phyloP scores from a whole-genome alignment of 2,797 vertebrate species.

The Chelon auratus region DNA sequence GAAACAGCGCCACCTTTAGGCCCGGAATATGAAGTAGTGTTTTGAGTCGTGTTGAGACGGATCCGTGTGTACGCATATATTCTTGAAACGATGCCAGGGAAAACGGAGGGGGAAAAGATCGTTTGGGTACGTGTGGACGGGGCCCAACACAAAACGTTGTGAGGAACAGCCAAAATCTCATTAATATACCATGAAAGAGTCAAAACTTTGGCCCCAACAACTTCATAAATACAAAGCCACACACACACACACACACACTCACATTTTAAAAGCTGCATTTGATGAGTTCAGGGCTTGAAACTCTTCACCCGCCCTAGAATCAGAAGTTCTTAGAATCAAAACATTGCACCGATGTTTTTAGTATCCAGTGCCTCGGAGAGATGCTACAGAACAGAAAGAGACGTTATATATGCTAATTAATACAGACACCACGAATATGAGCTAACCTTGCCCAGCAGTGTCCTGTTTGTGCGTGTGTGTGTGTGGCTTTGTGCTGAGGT shows the following conservation, averaged over 20 bases:
- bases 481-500: conserved; percentile 14
- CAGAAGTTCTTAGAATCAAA: conserved; percentile 36
- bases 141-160: too few relatives aligned
- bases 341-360: conserved; percentile 56
- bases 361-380: conserved; percentile 61
- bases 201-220: too few relatives aligned
- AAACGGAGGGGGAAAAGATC: too few relatives aligned
- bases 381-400: conserved; percentile 39
- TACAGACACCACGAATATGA: conserved; percentile 66
- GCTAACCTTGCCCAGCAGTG: conserved; percentile 54
- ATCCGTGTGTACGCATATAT: too few relatives aligned
- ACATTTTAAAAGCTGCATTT: conserved; percentile 31
- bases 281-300: conserved; percentile 16
- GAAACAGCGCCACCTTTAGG: too few relatives aligned
- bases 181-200: too few relatives aligned
- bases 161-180: too few relatives aligned
- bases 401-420: conserved; percentile 75
- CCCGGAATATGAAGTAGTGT: too few relatives aligned
- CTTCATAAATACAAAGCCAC: not conserved
- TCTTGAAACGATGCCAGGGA: too few relatives aligned
- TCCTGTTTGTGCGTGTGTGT: conserved; percentile 21
- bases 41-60: too few relatives aligned
- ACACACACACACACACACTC: not conserved
- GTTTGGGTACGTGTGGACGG: too few relatives aligned
- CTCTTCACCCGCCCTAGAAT: conserved; percentile 18